These are phyloP conservation scores for Dryobotodes eremita DNA, from an alignment of 2,888 invertebrate genomes.

Conservation along the genomic window DNA sequence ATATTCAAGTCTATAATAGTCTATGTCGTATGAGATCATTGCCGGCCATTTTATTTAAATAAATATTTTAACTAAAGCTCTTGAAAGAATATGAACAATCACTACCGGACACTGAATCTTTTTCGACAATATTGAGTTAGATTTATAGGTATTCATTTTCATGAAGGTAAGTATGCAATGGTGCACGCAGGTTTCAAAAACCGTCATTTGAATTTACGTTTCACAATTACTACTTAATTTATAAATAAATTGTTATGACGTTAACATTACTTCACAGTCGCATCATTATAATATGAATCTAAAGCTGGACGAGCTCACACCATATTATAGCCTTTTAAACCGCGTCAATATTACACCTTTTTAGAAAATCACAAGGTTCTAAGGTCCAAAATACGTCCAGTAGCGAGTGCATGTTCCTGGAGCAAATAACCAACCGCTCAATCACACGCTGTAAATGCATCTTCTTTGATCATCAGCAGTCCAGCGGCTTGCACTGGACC, in stretches of 20 bases:
- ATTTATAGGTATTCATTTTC: too few species aligned
- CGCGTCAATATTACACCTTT: background rate
- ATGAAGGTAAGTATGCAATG: too few species aligned
- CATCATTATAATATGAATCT: background rate
- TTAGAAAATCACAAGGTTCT: background rate
- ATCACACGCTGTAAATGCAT: constrained; percentile 70
- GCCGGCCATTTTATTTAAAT: constrained; percentile 72
- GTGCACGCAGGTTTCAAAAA: background rate
- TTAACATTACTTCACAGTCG: background rate
- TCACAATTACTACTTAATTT: background rate
- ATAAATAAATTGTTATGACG: background rate
- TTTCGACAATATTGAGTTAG: background rate
- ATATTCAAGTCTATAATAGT: constrained; percentile 64
- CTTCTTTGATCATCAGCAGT: constrained; percentile 52
- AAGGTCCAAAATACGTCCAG: constrained; percentile 14
- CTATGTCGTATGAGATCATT: constrained; percentile 80
- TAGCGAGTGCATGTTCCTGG: constrained; percentile 60
- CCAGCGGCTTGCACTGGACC: constrained; percentile 94
- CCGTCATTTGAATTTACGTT: background rate
- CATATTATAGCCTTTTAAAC: background rate
- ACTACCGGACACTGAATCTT: constrained; percentile 41
- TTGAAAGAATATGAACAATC: constrained; percentile 49
- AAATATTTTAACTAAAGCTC: constrained; percentile 68
- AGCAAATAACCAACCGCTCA: constrained; percentile 56
- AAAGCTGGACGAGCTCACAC: background rate